Conservation (phyloP, 2,888 invertebrate species). For the Stratiomys singularior region DNA sequence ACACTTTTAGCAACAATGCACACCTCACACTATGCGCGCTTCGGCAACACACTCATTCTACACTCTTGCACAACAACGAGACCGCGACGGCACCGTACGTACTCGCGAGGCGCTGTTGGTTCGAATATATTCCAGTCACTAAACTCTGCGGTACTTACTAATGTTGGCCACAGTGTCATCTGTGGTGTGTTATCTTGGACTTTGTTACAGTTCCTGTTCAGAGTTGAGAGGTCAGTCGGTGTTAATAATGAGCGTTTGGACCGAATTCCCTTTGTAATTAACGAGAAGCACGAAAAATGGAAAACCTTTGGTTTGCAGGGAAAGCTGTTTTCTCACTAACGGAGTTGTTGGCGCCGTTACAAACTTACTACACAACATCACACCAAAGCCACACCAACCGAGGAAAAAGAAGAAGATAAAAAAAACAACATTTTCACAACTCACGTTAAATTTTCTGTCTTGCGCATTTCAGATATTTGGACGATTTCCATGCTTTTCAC, state of each 20-base stretch:
- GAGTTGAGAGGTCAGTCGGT: not conserved
- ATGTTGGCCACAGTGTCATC: not conserved
- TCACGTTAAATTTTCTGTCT: constrained; percentile 32
- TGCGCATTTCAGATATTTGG: constrained; percentile 18
- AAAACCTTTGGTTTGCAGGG: not conserved
- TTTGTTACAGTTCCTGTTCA: not conserved
- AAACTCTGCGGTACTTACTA: not conserved
- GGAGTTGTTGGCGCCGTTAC: constrained; percentile 14
- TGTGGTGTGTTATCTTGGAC: not conserved
- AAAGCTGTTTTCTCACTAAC: constrained; percentile 19
- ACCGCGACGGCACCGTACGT: not conserved
- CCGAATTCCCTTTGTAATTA: constrained; percentile 13
- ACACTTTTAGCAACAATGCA: constrained; percentile 1
- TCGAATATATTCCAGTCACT: not conserved
- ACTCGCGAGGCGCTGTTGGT: not conserved
- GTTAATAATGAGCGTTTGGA: not conserved
- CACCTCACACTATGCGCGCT: constrained; percentile 2
- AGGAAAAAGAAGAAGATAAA: no score
- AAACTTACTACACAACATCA: constrained; percentile 6
- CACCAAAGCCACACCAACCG: not conserved
- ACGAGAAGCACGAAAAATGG: not conserved
- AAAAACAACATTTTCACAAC: constrained; percentile 19
- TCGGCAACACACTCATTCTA: not conserved
- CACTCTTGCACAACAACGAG: not conserved
- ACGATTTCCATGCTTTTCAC: constrained; percentile 41